phyloP scores from a whole-genome alignment of 2,888 invertebrate genomes.

The Patella depressa region DNA sequence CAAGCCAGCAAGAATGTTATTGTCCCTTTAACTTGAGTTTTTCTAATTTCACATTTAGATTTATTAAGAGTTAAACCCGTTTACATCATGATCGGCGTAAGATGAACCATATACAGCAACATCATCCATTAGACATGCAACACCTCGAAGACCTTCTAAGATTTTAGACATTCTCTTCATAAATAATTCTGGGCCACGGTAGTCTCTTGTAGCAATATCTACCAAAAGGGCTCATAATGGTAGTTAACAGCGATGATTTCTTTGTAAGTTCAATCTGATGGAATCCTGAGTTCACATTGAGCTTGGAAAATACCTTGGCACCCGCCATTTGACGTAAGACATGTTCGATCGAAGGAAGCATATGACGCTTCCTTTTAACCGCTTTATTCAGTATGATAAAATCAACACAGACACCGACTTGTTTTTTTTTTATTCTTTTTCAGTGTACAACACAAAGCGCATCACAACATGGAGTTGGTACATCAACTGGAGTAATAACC shows the following conservation, averaged over 20 bases:
- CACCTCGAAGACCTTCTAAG: neutral
- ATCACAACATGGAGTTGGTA: no score
- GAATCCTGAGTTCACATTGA: constrained; percentile 21
- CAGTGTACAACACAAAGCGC: no score
- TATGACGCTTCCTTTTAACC: no score
- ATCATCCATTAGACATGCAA: constrained; percentile 26
- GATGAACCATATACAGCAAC: constrained; percentile 25
- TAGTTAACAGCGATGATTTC: constrained; percentile 14
- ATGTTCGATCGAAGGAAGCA: no score
- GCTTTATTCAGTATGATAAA: no score
- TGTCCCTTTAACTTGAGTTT: no score
- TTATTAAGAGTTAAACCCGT: neutral
- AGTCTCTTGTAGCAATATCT: constrained; percentile 18
- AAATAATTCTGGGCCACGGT: constrained; percentile 30
- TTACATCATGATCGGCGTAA: neutral
- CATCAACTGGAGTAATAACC: no score
- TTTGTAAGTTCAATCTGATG: constrained; percentile 15
- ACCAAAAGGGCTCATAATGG: constrained; percentile 26
- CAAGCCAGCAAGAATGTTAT: no score
- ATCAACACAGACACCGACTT: no score
- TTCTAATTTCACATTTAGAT: no score
- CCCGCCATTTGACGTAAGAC: no score
- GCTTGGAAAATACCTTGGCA: constrained; percentile 16
- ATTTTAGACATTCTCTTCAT: constrained; percentile 28
- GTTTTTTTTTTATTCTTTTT: no score